phyloP scores from a whole-genome alignment of 2,888 invertebrate genomes.

The Dicranocentrus wangi region DNA sequence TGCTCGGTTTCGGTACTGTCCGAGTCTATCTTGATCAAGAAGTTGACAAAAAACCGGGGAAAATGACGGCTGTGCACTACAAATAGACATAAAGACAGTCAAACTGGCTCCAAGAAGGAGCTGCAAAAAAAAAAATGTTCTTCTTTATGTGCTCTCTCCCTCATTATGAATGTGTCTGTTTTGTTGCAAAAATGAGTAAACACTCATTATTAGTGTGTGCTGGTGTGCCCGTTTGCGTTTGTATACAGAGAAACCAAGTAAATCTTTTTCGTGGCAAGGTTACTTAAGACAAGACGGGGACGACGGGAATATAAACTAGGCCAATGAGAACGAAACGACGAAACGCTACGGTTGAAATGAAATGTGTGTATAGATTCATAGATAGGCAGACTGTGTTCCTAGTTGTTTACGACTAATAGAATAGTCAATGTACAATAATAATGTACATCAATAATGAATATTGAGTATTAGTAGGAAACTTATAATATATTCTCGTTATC shows the following conservation, averaged over 20 bases:
- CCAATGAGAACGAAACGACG: no score
- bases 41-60: conserved; percentile 60
- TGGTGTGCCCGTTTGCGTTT: neutral
- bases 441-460: conserved; percentile 8
- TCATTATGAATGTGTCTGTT: neutral
- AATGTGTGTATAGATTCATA: no score
- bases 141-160: neutral
- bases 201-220: conserved; percentile 3
- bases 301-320: neutral
- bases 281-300: neutral
- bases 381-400: no score
- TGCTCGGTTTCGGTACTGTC: conserved; percentile 48
- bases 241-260: neutral
- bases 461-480: no score
- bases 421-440: neutral
- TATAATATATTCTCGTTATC: no score
- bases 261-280: neutral
- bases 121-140: conserved; percentile 2
- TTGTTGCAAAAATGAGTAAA: neutral
- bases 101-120: conserved; percentile 42
- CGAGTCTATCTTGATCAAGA: conserved; percentile 54
- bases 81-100: conserved; percentile 45
- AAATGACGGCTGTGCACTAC: conserved; percentile 56
- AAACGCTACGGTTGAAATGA: no score
- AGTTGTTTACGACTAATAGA: no score